Evolutionary conservation across 1,140 invertebrate species (phyloP).

Genomic region (Neoseiulus cucumeris): DNA sequence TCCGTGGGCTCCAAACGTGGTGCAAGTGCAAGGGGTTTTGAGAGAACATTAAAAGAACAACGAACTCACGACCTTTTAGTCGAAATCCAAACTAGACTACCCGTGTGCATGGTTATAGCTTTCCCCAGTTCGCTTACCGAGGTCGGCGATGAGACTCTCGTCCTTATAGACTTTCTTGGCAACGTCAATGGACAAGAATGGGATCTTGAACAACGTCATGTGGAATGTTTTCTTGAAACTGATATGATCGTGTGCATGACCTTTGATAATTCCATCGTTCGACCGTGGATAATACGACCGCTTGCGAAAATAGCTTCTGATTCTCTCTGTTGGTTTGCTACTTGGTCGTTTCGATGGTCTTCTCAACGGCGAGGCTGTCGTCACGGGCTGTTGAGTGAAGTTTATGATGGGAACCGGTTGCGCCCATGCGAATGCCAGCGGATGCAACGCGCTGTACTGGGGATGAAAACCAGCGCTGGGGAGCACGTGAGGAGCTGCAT

Average conservation of each 20-base stretch:
- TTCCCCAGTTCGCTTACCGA: background rate
- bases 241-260: background rate
- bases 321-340: background rate
- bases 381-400: background rate
- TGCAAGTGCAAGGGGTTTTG: too few relatives aligned
- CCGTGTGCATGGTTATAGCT: too few relatives aligned
- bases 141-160: background rate
- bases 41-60: too few relatives aligned
- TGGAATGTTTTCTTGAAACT: slow-evolving; percentile 5
- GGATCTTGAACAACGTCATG: background rate
- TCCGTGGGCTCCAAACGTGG: too few relatives aligned
- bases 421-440: background rate
- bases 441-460: too few relatives aligned
- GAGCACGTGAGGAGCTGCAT: too few relatives aligned
- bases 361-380: background rate
- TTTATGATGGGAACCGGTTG: background rate
- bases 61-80: too few relatives aligned
- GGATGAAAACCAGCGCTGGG: too few relatives aligned
- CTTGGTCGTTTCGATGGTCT: background rate
- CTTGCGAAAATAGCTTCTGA: background rate
- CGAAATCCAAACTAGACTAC: too few relatives aligned
- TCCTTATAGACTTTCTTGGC: slow-evolving; percentile 4
- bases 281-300: background rate
- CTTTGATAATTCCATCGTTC: background rate
- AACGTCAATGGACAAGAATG: background rate